These are phyloP conservation scores for Phoeniculus purpureus DNA, from an alignment of 2,797 vertebrate species.

Conservation along the genomic window DNA sequence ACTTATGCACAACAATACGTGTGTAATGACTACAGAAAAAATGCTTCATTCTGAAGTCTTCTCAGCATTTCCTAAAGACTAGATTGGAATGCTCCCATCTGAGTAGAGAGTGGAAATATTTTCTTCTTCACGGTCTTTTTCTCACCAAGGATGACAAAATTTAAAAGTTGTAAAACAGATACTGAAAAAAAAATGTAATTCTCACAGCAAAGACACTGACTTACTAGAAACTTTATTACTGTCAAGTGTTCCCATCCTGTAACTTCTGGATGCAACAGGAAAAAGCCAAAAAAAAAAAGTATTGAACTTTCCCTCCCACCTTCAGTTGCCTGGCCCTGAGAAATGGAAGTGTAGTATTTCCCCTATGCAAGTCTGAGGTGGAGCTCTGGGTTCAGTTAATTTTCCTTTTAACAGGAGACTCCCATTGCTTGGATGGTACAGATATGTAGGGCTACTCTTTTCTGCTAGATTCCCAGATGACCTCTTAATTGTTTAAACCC, in stretches of 20 bases:
- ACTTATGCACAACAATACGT: background rate
- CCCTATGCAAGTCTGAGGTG: rapidly evolving
- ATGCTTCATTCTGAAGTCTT: background rate
- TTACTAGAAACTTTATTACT: background rate
- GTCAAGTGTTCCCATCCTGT: background rate
- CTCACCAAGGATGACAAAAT: background rate
- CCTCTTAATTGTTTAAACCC: background rate
- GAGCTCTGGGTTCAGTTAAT: background rate
- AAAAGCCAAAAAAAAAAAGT: background rate
- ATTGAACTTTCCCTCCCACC: background rate
- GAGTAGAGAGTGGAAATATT: background rate
- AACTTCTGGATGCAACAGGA: background rate
- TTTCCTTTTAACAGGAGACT: background rate
- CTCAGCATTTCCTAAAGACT: background rate
- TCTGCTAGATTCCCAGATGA: background rate
- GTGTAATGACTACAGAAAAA: background rate
- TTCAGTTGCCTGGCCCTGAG: background rate
- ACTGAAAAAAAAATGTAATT: background rate
- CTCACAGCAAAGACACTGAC: background rate
- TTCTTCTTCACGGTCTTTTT: background rate
- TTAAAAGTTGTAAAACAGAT: no score
- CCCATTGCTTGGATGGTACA: background rate
- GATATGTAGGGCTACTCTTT: rapidly evolving
- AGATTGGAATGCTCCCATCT: background rate
- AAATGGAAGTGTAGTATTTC: background rate